phyloP scores from a whole-genome alignment of 2,113 vertebrate genomes.

The Platysteira castanea region DNA sequence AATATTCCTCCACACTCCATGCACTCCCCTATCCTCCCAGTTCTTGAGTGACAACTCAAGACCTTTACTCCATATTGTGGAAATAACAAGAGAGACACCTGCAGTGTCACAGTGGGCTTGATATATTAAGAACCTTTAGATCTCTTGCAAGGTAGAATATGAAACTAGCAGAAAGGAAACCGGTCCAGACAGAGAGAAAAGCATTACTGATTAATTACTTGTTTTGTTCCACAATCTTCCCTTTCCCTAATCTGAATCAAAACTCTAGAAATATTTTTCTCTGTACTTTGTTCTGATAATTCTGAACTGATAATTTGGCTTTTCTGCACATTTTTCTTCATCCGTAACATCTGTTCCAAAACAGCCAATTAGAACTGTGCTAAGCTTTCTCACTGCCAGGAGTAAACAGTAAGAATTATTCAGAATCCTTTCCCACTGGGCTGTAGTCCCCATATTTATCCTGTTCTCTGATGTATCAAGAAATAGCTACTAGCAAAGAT shows the following conservation, averaged over 20 bases:
- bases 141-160: background rate
- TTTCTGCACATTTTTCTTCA: slow-evolving; percentile 30
- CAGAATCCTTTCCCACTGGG: background rate
- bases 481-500: background rate
- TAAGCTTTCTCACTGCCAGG: slow-evolving; percentile 25
- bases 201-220: background rate
- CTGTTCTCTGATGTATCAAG: background rate
- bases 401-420: slow-evolving; percentile 32
- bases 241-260: slow-evolving; percentile 27
- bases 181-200: background rate
- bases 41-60: background rate
- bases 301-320: slow-evolving; percentile 9
- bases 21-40: rapidly evolving
- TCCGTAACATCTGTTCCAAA: slow-evolving; percentile 23
- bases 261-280: slow-evolving; percentile 28
- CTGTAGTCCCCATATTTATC: background rate
- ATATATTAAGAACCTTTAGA: background rate
- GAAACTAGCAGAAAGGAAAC: background rate
- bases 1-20: background rate
- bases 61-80: background rate
- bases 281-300: slow-evolving; percentile 33
- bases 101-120: background rate
- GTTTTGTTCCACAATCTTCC: background rate
- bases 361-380: background rate
- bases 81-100: background rate